phyloP scores from a whole-genome alignment of 2,113 vertebrate species.

The Psephotus haematonotus region DNA sequence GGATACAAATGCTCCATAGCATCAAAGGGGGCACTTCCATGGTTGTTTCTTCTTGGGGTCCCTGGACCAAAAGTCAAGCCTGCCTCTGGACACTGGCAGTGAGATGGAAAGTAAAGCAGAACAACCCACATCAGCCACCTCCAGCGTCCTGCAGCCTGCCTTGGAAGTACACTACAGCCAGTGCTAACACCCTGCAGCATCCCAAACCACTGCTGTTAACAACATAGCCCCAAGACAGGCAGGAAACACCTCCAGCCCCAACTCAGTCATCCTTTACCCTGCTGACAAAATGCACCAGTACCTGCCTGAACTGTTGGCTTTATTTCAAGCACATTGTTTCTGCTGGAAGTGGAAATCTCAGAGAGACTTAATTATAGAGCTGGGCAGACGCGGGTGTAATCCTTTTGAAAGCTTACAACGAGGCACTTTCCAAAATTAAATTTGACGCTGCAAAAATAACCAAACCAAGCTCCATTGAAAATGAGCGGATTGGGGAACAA shows the following conservation, averaged over 20 bases:
- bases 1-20: background rate
- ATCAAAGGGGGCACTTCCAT: background rate
- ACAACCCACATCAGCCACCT: background rate
- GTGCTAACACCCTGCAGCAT: background rate
- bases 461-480: conserved; percentile 3
- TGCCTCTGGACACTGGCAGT: background rate
- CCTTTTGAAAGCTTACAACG: conserved; percentile 31
- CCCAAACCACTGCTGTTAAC: background rate
- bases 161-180: background rate
- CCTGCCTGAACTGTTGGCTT: background rate
- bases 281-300: background rate
- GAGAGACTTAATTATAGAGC: conserved; percentile 43
- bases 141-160: background rate
- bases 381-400: background rate
- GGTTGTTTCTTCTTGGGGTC: background rate
- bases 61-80: background rate
- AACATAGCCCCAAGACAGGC: background rate
- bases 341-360: conserved; percentile 29
- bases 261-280: background rate
- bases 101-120: background rate
- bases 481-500: background rate
- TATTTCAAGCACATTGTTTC: conserved; percentile 21
- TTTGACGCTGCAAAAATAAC: background rate
- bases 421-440: conserved; percentile 8
- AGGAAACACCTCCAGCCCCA: background rate